Base-by-base conservation (phyloP, 2,888 invertebrate species). In the Eupeodes luniger region DNA sequence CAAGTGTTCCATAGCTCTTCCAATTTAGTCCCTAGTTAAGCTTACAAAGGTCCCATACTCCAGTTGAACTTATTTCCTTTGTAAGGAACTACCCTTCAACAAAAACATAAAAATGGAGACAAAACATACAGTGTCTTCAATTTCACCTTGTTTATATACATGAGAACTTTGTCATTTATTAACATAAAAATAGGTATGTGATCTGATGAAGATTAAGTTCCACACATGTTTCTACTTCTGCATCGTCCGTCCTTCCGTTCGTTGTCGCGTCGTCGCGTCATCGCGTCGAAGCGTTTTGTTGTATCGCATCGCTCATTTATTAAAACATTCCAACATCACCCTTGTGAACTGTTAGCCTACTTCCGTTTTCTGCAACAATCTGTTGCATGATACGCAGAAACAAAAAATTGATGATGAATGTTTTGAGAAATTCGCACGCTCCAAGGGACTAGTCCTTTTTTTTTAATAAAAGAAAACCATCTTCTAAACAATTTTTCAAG, bases 291-390 rank as follows among this genome's bases (percentile, higher is more conserved):
- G 27, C 44, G 44, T 44, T 9, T 5, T 49, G 6, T 49, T 12
- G 27, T 44, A 16, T n/a, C 11, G 12, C 34, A 3, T 34, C 34
- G 3, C 5, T 36, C 51, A 51, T 67, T n/a, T 57, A n/a, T 67
- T 34, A 36, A 10, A 49, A 40, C 9, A 69, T 40, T 61, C 34
- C 36, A 57, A 10, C 36, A 44, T 59, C 19, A 40, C 77, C 81
- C 67, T 47, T 80, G 57, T 59, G 57, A 83, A 80, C 66, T 79
- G 75, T 79, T 77, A 88, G 87, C 87, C 77, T 76, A 88, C 81
- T 88, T 88, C 87, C 87, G 87, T 61, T 79, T 53, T 70, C 27
- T 49, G 80, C 76, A 57, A 78, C 87, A 88, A 88, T 81, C 81
- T 85, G 83, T 81, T 88, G 74, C 69, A 82, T 53, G 61, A 2